Evolutionary conservation across 2,888 invertebrate species (phyloP).

Genomic region (Conistra vaccinii): DNA sequence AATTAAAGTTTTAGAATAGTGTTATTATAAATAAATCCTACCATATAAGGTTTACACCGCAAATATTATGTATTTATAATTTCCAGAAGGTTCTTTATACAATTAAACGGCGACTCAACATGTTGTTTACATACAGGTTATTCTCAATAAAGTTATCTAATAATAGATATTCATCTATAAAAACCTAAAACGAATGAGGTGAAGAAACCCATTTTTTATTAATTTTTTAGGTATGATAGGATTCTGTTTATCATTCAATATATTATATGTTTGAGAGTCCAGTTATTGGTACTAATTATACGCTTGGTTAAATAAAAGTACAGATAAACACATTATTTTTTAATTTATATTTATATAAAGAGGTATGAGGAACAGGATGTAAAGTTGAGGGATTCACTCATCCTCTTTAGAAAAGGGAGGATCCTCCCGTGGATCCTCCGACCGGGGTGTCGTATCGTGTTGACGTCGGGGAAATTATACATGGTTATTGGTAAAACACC

Average conservation of each 20-base stretch:
- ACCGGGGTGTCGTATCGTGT: too few species aligned
- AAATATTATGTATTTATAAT: not conserved
- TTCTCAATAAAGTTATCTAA: not conserved
- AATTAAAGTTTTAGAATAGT: too few species aligned
- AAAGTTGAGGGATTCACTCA: too few species aligned
- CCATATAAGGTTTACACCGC: not conserved
- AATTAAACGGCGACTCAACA: conserved; percentile 7
- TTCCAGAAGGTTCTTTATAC: conserved; percentile 16
- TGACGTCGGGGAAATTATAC: too few species aligned
- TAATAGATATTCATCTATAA: not conserved
- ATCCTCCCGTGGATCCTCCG: too few species aligned
- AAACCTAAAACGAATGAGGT: not conserved
- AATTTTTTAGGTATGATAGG: conserved; percentile 2
- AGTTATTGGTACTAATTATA: not conserved
- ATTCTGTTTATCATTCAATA: conserved; percentile 16
- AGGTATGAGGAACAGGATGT: too few species aligned
- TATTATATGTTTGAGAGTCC: not conserved
- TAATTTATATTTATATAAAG: not conserved
- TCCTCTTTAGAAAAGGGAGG: too few species aligned
- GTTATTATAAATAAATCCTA: not conserved
- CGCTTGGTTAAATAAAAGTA: not conserved
- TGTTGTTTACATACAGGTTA: not conserved
- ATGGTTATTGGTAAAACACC: too few species aligned
- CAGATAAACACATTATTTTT: not conserved
- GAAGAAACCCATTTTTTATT: conserved; percentile 36